Conservation (phyloP, 2,797 vertebrate genomes). For the Ptychobarbus kaznakovi region DNA sequence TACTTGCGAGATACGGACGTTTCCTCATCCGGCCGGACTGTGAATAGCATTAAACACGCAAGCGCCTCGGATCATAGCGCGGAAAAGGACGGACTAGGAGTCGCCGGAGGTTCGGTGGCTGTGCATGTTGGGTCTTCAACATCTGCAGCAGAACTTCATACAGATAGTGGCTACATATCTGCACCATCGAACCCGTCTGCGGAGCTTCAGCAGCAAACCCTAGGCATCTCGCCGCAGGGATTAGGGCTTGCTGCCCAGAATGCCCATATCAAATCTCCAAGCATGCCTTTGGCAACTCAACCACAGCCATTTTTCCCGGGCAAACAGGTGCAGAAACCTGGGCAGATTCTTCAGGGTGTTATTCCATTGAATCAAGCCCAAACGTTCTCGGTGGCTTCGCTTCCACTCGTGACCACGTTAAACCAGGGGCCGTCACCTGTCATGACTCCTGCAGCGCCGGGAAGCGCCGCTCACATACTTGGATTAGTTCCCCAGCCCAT, state of each 20-base stretch:
- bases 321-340: conserved; percentile 71
- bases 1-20: conserved; percentile 90
- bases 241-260: conserved; percentile 76
- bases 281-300: conserved; percentile 76
- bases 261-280: conserved; percentile 75
- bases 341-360: conserved; percentile 64
- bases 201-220: conserved; percentile 81
- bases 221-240: conserved; percentile 78
- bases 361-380: conserved; percentile 70
- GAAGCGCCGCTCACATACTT: conserved; percentile 67
- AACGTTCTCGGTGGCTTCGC: conserved; percentile 71
- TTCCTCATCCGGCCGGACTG: conserved; percentile 81
- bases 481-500: conserved; percentile 69
- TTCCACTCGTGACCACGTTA: conserved; percentile 68
- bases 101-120: conserved; percentile 80
- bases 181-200: conserved; percentile 78
- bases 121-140: conserved; percentile 74
- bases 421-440: conserved; percentile 75
- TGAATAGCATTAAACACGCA: conserved; percentile 85
- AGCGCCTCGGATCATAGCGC: conserved; percentile 37
- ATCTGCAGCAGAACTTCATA: conserved; percentile 78
- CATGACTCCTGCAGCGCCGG: conserved; percentile 61
- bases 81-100: conserved; percentile 88
- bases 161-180: conserved; percentile 79
- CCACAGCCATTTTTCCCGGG: conserved; percentile 79